Conservation (phyloP, 2,888 invertebrate species). For the Cantharis flavilabris region DNA sequence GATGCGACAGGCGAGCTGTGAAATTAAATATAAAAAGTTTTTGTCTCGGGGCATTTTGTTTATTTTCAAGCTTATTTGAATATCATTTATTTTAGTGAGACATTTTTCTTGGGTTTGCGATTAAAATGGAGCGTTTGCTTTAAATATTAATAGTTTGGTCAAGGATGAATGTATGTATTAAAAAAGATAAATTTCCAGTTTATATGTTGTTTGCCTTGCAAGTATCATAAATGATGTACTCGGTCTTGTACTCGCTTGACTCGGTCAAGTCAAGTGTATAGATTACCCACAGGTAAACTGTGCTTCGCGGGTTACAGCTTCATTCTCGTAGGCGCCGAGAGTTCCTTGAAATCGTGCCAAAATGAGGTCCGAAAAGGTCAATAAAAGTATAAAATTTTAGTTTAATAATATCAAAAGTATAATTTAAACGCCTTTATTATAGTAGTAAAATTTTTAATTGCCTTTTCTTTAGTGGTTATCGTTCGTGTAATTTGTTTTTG, state of each 20-base stretch:
- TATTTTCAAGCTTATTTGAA: slow-evolving; percentile 16
- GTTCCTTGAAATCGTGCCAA: neutral
- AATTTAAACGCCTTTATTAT: neutral
- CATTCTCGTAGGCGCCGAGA: neutral
- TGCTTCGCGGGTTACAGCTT: slow-evolving; percentile 10
- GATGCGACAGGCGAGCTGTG: slow-evolving; percentile 44
- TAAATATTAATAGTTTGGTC: neutral
- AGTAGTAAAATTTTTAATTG: neutral
- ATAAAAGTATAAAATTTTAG: neutral
- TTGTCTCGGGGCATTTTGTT: slow-evolving; percentile 23
- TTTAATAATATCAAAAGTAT: neutral
- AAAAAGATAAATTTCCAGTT: neutral
- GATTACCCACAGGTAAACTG: neutral
- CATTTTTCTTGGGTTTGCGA: neutral
- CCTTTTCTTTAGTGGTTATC: neutral
- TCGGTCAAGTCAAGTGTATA: neutral
- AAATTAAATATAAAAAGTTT: slow-evolving; percentile 49
- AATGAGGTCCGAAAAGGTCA: neutral
- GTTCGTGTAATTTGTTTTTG: neutral
- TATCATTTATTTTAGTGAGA: neutral
- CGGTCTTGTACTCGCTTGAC: neutral
- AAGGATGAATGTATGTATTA: neutral
- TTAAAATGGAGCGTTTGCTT: neutral
- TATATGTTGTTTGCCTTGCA: neutral
- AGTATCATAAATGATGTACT: neutral